Percentiles rank a stretch among this genome's conserved stretches.
Evolutionary conservation across 2,888 invertebrate genomes (phyloP).

Genomic region (Agrotis segetum): DNA sequence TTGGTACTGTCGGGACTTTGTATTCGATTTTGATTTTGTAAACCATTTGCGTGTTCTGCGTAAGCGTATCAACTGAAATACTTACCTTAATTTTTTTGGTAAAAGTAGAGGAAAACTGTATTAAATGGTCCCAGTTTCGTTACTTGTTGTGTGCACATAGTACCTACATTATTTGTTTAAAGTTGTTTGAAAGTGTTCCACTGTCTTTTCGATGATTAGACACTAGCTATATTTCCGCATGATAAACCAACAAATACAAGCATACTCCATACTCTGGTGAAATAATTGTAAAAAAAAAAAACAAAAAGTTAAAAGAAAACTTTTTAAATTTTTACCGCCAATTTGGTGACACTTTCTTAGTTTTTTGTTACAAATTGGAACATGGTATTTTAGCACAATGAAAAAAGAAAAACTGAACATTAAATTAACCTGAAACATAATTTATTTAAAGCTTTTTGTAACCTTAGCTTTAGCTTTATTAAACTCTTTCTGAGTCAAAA

Average conservation of each 20-base stretch:
- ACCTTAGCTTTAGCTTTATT: too few species aligned
- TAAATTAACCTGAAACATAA: background rate
- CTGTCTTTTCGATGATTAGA: background rate
- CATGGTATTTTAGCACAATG: background rate
- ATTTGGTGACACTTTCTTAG: background rate
- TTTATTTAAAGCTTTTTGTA: background rate
- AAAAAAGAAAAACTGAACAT: background rate
- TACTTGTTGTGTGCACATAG: too few species aligned
- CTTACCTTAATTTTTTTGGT: too few species aligned
- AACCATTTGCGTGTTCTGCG: too few species aligned
- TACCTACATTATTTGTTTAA: too few species aligned
- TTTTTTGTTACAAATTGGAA: background rate
- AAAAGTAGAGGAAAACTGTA: too few species aligned
- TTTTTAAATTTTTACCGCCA: slow-evolving; percentile 13
- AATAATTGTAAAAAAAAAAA: background rate
- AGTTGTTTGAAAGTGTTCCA: too few species aligned
- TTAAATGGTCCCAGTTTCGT: too few species aligned
- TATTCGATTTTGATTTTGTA: too few species aligned
- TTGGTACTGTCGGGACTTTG: too few species aligned
- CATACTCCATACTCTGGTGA: background rate
- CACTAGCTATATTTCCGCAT: background rate
- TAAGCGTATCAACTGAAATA: too few species aligned
- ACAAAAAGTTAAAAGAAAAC: background rate
- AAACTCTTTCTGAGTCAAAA: too few species aligned
- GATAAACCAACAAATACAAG: background rate